phyloP scores from a whole-genome alignment of 2,113 vertebrate species.

The Eretmochelys imbricata region DNA sequence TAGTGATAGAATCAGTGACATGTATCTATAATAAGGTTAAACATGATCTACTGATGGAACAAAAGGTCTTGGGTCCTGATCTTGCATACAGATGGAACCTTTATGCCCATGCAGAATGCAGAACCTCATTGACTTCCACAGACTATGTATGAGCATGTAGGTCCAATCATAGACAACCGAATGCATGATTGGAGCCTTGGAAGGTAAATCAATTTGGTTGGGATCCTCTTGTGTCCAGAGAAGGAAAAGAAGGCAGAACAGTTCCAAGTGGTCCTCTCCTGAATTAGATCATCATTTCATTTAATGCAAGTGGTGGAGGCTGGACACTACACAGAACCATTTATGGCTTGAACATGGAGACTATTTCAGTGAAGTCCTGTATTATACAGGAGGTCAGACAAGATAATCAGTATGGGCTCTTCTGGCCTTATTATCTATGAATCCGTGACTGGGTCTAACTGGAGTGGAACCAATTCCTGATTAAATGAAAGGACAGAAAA shows the following conservation, averaged over 20 bases:
- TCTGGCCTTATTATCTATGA: neutral
- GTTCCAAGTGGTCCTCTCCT: neutral
- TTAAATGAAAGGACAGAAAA: neutral
- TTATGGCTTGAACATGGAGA: neutral
- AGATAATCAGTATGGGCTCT: neutral
- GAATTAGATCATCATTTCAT: too few species aligned
- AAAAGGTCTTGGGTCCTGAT: neutral
- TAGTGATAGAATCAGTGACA: neutral
- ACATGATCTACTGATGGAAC: neutral
- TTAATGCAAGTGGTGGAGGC: neutral
- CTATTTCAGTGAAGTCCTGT: neutral
- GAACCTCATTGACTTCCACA: neutral
- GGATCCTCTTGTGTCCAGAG: neutral
- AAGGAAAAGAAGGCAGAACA: neutral
- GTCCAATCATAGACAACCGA: neutral
- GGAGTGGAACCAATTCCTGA: neutral
- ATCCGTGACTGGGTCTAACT: neutral
- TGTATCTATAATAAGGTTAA: neutral
- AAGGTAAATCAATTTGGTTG: neutral
- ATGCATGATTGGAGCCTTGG: neutral
- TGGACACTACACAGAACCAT: neutral
- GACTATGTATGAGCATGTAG: neutral
- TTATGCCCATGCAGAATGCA: neutral
- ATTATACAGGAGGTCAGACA: neutral
- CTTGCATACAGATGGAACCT: neutral